These are phyloP conservation scores for Atractosteus spatula DNA, from an alignment of 2,113 vertebrate genomes.

Conservation along the genomic window DNA sequence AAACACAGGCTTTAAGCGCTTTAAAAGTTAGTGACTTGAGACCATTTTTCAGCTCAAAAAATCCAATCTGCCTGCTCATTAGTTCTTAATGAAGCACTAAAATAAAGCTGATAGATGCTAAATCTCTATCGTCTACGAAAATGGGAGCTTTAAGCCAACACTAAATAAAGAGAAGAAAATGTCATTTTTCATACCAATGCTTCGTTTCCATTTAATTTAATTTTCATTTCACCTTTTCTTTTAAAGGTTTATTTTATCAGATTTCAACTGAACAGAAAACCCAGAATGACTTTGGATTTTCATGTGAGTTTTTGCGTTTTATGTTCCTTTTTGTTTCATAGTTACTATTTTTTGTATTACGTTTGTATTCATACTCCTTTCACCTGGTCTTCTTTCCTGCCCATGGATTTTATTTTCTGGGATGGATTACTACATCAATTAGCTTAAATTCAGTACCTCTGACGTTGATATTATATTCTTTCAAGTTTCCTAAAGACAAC, in stretches of 20 bases:
- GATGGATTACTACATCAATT: background rate
- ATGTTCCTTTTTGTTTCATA: conserved; percentile 47
- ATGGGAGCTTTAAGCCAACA: conserved; percentile 37
- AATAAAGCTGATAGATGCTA: conserved; percentile 68
- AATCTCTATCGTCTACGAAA: conserved; percentile 52
- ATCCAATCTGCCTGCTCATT: conserved; percentile 75
- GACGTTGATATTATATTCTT: too few species aligned
- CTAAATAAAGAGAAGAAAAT: conserved; percentile 58
- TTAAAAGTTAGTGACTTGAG: conserved; percentile 79
- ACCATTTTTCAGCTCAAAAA: conserved; percentile 78
- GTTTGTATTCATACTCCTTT: conserved; percentile 21
- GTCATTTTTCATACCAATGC: conserved; percentile 74
- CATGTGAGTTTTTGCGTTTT: conserved; percentile 89
- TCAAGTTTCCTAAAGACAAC: too few species aligned
- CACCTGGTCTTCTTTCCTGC: conserved; percentile 15
- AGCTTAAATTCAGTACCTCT: too few species aligned
- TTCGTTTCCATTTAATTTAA: conserved; percentile 72
- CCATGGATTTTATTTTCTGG: background rate
- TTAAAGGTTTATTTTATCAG: conserved; percentile 95
- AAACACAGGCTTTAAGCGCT: conserved; percentile 78
- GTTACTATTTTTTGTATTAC: background rate
- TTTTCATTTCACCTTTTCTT: conserved; percentile 73
- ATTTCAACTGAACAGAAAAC: conserved; percentile 91
- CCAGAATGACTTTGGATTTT: conserved; percentile 90
- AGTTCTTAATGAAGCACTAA: conserved; percentile 75